Conservation (phyloP, 37 sponge, comb jelly and placozoan species). For the Hexactinellida sp. region DNA sequence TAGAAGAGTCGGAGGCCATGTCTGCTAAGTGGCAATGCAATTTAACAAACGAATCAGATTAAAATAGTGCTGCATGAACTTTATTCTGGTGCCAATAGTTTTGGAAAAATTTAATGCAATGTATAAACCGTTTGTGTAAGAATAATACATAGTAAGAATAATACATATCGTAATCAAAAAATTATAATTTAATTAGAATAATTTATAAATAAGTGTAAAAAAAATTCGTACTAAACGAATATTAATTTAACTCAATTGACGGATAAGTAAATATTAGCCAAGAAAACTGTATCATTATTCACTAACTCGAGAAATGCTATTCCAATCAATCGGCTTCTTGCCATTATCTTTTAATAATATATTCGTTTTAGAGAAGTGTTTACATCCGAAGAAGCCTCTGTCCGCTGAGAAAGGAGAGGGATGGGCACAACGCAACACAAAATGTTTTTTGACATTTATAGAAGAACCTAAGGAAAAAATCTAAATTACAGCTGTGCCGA, state of each 20-base stretch:
- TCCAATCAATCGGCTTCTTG: conserved; percentile 77
- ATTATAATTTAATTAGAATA: not conserved
- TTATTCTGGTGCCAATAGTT: too few species aligned
- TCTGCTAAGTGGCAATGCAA: too few species aligned
- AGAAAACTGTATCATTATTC: not conserved
- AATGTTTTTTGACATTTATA: conserved; percentile 46
- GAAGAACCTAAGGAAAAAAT: conserved; percentile 12
- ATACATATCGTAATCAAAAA: not conserved
- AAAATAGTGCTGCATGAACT: too few species aligned
- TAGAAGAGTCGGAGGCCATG: not conserved
- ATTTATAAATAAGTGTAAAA: too few species aligned
- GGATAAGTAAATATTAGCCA: too few species aligned
- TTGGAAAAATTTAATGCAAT: too few species aligned
- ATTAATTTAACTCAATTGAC: too few species aligned
- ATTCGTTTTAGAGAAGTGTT: conserved; percentile 85
- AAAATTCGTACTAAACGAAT: too few species aligned
- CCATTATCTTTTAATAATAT: conserved; percentile 35
- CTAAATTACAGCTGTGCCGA: too few species aligned
- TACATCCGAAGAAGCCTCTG: conserved; percentile 87
- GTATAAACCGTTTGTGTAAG: too few species aligned
- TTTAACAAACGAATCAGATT: too few species aligned
- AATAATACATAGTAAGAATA: too few species aligned
- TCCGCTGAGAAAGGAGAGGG: conserved; percentile 92
- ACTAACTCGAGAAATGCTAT: not conserved
- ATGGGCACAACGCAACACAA: conserved; percentile 63